Evolutionary conservation across 2,888 invertebrate species (phyloP), one percentile per base, ranked within the genome.

Genomic region (Hipparchia sbordonii): DNA sequence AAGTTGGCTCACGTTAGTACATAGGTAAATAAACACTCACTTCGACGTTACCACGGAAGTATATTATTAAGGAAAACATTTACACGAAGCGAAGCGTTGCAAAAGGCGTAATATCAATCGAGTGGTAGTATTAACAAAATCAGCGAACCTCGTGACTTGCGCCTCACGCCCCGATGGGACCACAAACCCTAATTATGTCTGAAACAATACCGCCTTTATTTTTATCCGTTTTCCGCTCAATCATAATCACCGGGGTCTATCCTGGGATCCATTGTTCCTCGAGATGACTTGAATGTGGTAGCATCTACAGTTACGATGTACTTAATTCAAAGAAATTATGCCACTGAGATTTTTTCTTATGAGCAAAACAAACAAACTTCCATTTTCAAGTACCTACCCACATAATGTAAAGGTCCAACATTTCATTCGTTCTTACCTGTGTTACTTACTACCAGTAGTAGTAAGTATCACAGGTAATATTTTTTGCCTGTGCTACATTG

Each of bases 171-270:
- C 90, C 89, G 78, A 75, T 79, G 92, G 92, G 91, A 89, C 90
- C 87, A 91, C 92, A 92, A 91, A 93, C 92, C 91, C 85, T 92
- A 93, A 93, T 93, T 93, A 93, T 86, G 86, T 85, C 87, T 88
- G 91, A 91, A 92, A 93, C 93, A 93, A 93, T 90, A 85, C 89
- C 81, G 84, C 81, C 84, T 87, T 90, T 85, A 92, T 93, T 93
- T 93, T 93, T 93, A 93, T 88, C 91, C 90, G 88, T 91, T 92
- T 90, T 90, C 87, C 89, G 92, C 92, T 93, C 93, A 92, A 93
- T 93, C 93, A 93, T 93, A 93, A 93, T 93, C 92, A 93, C 87
- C 87, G 78, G 81, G 79, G 79, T 79, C 82, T 80, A 87, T 91
- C 91, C 76, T 77, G 89, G 92, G 92, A 89, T 82, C 85, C 88